Base-by-base conservation (phyloP, 2,113 vertebrate genomes). In the Clarias macrocephalus region DNA sequence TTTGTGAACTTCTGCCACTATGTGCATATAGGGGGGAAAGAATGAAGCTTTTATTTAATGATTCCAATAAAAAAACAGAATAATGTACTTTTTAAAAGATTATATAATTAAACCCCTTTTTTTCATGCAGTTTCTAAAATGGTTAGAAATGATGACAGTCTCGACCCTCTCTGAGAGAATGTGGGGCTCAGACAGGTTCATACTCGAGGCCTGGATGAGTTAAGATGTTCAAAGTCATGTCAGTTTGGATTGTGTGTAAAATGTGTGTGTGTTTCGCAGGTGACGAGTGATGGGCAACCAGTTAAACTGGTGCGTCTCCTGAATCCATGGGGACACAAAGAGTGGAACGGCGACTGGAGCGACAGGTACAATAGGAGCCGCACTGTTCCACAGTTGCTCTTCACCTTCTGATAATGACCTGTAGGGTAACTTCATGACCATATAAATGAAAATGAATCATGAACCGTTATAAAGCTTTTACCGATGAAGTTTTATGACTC, bases 231-330 rank as follows among this genome's bases (percentile, higher is more conserved):
- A 48, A 48, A 48, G 1, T 8, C 48, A 48, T 48, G 48, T 48
- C 48, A 48, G 48, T 6, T 48, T 48, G 8, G 48, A 48, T 48
- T 79, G 76, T 79, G 76, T 80, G n/a, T 80, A 28, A 48, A 48
- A 48, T 62, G 57, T 80, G 79, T 80, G 77, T 80, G 56, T 80
- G 56, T 37, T 0, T 33, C 6, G 37, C 79, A 80, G 79, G 79
- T 80, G 5, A 60, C 7, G 10, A 37, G 57, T 80, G 79, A 62
- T 13, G 57, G 79, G 18, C 19, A 60, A 13, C 30, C 25, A 13
- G 56, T 80, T 80, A 80, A 80, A 62, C 79, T 80, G 19, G 79
- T 80, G 57, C 79, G 79, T 60, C 79, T 80, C 19, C 56, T 60
- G 57, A 80, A 80, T 33, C 79, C 79, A 0, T 80, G 79, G 79